These are phyloP conservation scores for Tyrannus savana DNA, from an alignment of 2,113 vertebrate species.

Conservation along the genomic window DNA sequence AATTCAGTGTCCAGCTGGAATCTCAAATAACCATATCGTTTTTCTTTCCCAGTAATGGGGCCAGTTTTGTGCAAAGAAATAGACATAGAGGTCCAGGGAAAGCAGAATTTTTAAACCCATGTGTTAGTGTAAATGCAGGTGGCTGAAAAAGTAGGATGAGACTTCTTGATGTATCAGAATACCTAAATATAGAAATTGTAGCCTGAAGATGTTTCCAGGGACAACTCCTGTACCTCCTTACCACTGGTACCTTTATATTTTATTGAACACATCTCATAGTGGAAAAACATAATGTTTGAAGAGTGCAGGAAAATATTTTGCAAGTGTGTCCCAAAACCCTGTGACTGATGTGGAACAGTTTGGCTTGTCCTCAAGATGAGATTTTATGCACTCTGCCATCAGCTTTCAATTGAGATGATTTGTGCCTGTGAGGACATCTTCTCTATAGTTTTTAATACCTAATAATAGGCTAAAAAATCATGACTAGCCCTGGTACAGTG, in stretches of 20 bases:
- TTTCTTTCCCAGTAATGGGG: not conserved
- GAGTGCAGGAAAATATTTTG: not conserved
- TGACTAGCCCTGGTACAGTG: not conserved
- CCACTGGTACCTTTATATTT: not conserved
- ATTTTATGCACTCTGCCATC: not conserved
- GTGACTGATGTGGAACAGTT: not conserved
- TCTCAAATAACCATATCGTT: conserved; percentile 28
- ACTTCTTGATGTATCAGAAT: not conserved
- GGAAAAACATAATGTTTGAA: not conserved
- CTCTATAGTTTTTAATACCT: not conserved
- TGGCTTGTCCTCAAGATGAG: not conserved
- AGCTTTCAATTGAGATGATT: not conserved
- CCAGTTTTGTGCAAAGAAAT: not conserved
- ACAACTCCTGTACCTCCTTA: not conserved
- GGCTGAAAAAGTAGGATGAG: not conserved
- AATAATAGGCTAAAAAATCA: not conserved
- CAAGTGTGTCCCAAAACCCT: not conserved
- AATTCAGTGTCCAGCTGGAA: not conserved
- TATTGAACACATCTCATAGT: not conserved
- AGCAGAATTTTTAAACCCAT: not conserved
- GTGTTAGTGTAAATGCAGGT: not conserved
- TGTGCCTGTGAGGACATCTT: not conserved
- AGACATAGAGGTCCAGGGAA: not conserved
- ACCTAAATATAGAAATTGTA: not conserved
- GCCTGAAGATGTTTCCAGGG: not conserved